Percentiles rank a stretch among this genome's conserved stretches.
These are phyloP conservation scores for Apodemia duryi DNA, from an alignment of 2,888 invertebrate species.

Conservation along the genomic window DNA sequence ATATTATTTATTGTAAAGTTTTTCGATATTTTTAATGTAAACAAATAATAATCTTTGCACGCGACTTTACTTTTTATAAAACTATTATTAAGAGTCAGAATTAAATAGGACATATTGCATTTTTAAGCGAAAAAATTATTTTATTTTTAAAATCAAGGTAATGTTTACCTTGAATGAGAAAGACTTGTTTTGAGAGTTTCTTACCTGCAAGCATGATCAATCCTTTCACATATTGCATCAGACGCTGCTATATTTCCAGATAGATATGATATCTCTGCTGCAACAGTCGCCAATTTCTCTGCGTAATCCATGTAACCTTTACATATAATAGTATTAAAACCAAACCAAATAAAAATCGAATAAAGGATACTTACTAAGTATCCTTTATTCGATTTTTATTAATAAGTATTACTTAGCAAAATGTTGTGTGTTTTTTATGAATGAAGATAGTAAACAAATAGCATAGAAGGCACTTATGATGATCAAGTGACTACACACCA, in stretches of 20 bases:
- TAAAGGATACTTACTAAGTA: too few relatives aligned
- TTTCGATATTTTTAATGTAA: conserved; percentile 35
- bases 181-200: not conserved
- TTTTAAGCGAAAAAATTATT: too few relatives aligned
- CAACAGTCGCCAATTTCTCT: conserved; percentile 72
- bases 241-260: conserved; percentile 75
- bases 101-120: too few relatives aligned
- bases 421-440: too few relatives aligned
- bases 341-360: not conserved
- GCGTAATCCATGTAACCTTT: conserved; percentile 78
- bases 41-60: conserved; percentile 22
- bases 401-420: too few relatives aligned
- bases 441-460: too few relatives aligned
- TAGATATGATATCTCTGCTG: conserved; percentile 75
- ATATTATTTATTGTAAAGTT: conserved; percentile 43
- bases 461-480: too few relatives aligned
- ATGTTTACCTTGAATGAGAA: too few relatives aligned
- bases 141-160: too few relatives aligned
- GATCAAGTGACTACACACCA: too few relatives aligned
- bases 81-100: not conserved
- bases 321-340: not conserved
- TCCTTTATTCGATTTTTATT: too few relatives aligned
- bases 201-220: conserved; percentile 70
- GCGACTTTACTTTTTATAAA: not conserved
- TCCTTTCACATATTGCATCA: conserved; percentile 74